These are phyloP conservation scores for Ophion ellenae DNA, from an alignment of 2,888 invertebrate genomes.

Conservation along the genomic window DNA sequence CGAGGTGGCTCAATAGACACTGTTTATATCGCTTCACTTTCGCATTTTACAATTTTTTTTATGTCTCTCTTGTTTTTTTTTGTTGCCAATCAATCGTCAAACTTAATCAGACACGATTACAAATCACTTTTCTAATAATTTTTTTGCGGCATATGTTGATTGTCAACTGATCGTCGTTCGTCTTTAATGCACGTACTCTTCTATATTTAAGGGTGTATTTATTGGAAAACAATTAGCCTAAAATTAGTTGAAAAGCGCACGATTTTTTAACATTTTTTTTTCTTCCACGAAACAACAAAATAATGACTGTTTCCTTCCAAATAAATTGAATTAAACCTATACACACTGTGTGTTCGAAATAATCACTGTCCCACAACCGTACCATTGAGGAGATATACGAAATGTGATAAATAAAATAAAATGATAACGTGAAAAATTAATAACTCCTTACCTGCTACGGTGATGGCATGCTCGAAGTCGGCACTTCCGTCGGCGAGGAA, in stretches of 20 bases:
- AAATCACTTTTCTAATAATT: constrained; percentile 34
- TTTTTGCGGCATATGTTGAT: too few relatives aligned
- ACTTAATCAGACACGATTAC: constrained; percentile 34
- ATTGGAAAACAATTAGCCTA: too few relatives aligned
- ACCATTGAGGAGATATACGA: not conserved
- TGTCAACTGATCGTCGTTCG: too few relatives aligned
- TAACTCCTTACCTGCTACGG: constrained; percentile 87
- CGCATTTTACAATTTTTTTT: not conserved
- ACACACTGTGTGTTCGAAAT: too few relatives aligned
- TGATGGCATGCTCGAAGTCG: constrained; percentile 90
- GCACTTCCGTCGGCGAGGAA: constrained; percentile 89
- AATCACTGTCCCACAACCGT: too few relatives aligned
- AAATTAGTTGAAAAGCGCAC: too few relatives aligned
- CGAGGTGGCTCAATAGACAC: not conserved
- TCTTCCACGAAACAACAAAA: too few relatives aligned
- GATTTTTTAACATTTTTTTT: too few relatives aligned
- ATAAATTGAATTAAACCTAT: too few relatives aligned
- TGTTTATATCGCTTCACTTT: constrained; percentile 25
- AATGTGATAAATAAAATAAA: not conserved
- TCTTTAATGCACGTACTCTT: too few relatives aligned
- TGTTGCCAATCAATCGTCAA: constrained; percentile 1
- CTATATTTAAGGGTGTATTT: too few relatives aligned
- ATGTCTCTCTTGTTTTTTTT: constrained; percentile 13
- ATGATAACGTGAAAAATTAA: not conserved
- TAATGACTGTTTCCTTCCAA: too few relatives aligned